Evolutionary conservation across 1,140 invertebrate genomes (phyloP).

Genomic region (Sitodiplosis mosellana): DNA sequence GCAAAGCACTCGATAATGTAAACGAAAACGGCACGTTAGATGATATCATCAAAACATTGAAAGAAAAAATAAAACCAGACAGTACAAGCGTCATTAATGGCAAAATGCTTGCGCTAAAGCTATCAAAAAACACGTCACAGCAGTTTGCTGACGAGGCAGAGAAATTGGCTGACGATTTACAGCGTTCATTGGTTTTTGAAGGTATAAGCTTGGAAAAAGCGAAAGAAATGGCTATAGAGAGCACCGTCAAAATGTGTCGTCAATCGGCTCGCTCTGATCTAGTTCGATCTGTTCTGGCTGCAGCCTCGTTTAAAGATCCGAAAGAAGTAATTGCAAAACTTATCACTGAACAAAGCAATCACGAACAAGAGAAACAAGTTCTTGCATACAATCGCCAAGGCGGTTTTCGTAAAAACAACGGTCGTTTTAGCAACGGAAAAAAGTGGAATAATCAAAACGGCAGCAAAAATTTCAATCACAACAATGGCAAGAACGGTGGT

Average conservation of each 20-base stretch:
- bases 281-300: background rate
- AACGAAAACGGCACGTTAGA: no score
- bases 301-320: background rate
- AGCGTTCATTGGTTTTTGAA: slow-evolving; percentile 2
- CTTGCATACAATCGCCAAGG: background rate
- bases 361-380: no score
- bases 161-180: background rate
- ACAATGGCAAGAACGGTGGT: no score
- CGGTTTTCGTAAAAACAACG: background rate
- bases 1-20: no score
- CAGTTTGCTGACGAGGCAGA: background rate
- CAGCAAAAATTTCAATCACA: background rate
- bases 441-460: background rate
- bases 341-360: background rate
- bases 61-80: no score
- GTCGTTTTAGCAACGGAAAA: background rate
- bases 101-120: background rate
- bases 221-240: slow-evolving; percentile 1
- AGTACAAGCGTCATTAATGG: no score
- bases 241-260: no score
- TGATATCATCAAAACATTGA: no score
- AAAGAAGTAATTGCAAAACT: background rate
- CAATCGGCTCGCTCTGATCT: background rate
- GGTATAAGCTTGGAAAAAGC: slow-evolving; percentile 1
- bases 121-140: background rate